Evolutionary conservation across 2,113 vertebrate genomes (phyloP).

Genomic region (Pyrgilauda ruficollis): DNA sequence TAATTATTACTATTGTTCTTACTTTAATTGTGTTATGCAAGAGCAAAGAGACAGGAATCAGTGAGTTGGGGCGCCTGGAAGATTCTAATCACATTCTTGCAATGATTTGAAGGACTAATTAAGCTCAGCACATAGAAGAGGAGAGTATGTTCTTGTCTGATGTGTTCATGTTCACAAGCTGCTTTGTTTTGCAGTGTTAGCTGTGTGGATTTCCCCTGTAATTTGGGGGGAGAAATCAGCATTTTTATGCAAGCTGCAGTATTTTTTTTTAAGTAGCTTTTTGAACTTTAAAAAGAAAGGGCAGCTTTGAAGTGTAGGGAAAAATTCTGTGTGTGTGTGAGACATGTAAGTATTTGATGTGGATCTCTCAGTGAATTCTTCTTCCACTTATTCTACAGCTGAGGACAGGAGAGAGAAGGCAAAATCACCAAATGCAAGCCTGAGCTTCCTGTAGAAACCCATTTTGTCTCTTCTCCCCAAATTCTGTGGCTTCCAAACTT

Average conservation of each 20-base stretch:
- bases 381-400: background rate
- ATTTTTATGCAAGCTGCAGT: background rate
- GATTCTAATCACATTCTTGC: background rate
- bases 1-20: background rate
- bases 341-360: background rate
- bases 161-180: background rate
- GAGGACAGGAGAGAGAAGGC: background rate
- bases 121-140: background rate
- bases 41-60: background rate
- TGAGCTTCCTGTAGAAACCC: background rate
- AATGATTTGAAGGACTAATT: background rate
- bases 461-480: background rate
- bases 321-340: fast-evolving
- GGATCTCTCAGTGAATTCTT: background rate
- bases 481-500: background rate
- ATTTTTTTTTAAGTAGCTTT: background rate
- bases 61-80: background rate
- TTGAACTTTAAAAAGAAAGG: background rate
- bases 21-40: background rate
- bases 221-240: background rate
- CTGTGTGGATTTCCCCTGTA: background rate
- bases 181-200: background rate
- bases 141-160: background rate
- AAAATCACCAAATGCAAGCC: background rate
- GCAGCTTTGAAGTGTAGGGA: background rate